Evolutionary conservation across 2,797 vertebrate species (phyloP).

Genomic region (Adelosebastes latens): DNA sequence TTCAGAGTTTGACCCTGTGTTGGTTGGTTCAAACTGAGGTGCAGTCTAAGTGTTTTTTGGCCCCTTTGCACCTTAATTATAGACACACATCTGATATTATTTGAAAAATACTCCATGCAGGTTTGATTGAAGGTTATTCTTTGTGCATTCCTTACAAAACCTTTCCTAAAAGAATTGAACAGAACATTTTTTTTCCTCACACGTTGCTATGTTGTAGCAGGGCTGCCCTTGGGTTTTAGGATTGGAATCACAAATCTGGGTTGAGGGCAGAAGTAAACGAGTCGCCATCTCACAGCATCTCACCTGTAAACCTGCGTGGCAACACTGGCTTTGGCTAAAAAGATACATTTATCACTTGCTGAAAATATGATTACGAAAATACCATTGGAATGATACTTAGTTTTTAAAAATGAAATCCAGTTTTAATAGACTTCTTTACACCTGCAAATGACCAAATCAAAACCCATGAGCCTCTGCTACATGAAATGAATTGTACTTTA

Average conservation of each 20-base stretch:
- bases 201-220: not conserved
- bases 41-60: not conserved
- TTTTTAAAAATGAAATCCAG: not conserved
- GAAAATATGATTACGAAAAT: not conserved
- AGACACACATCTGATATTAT: not conserved
- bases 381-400: not conserved
- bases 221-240: not conserved
- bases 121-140: not conserved
- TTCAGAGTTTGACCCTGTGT: constrained; percentile 27
- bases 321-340: not conserved
- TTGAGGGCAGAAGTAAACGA: not conserved
- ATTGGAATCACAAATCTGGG: not conserved
- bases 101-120: not conserved
- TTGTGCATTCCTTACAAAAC: not conserved
- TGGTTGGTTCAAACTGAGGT: constrained; percentile 1
- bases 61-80: not conserved
- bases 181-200: not conserved
- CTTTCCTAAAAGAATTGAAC: not conserved
- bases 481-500: not conserved
- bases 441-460: not conserved
- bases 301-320: not conserved
- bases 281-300: not conserved
- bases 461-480: not conserved
- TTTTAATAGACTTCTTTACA: not conserved
- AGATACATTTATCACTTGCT: not conserved